phyloP scores from a whole-genome alignment of 2,113 vertebrate species.

The Cichladusa arquata region DNA sequence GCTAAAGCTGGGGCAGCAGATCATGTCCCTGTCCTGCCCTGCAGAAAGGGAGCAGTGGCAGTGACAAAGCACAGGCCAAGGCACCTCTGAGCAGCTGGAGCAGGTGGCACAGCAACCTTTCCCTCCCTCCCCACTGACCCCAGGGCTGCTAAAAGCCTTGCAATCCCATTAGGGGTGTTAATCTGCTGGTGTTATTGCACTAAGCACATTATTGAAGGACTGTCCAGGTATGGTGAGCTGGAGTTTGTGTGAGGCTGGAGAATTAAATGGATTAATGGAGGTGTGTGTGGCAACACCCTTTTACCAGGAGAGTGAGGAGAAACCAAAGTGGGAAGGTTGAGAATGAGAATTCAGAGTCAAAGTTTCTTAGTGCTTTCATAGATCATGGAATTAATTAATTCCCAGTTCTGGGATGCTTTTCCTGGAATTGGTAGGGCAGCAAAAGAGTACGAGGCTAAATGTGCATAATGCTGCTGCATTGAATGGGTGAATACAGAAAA shows the following conservation, averaged over 20 bases:
- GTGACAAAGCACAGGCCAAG: neutral
- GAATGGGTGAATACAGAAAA: neutral
- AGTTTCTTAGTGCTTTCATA: neutral
- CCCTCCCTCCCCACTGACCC: conserved; percentile 2
- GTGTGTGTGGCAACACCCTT: neutral
- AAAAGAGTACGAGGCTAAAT: neutral
- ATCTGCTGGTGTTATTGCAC: conserved; percentile 2
- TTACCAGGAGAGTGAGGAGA: neutral
- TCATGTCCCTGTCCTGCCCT: neutral
- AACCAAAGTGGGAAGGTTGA: accelerated
- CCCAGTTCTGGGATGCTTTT: neutral
- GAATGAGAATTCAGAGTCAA: neutral
- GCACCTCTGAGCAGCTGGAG: neutral
- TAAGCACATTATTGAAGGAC: conserved; percentile 10
- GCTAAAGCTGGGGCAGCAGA: neutral
- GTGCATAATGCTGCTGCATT: neutral
- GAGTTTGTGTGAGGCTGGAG: neutral
- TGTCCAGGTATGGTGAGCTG: neutral
- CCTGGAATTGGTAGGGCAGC: neutral
- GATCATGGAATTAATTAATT: neutral
- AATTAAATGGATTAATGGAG: neutral
- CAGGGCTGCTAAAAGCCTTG: neutral
- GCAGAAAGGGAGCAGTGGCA: neutral
- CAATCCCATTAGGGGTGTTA: neutral
- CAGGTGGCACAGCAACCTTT: neutral